Base-by-base conservation (phyloP, 1,140 invertebrate species). In the Drosophila albomicans region DNA sequence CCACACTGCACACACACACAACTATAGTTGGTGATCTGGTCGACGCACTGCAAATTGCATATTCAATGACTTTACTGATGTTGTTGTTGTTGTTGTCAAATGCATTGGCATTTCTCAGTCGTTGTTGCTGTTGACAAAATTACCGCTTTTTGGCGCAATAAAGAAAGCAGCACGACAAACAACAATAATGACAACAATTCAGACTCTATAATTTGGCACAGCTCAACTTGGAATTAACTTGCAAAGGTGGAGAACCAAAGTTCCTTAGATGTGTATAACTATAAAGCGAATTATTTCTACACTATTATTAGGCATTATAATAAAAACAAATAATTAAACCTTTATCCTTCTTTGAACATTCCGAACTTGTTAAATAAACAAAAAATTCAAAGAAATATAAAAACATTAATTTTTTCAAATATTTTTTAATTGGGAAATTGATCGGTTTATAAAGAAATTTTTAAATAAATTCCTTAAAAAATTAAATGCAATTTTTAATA, bases 101-200 rank as follows among this genome's bases (percentile, higher is more conserved):
- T 59, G 57, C 56, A 51, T 30, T 61, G 25, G 56, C 68, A 70
- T 70, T 64, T 56, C 5, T 10, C 7, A 3, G 38, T 32, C 35
- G 28, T 78, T 52, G 38, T 63, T 66, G 54, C 59, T 59, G 74
- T 81, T 81, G 79, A 82, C 69, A 70, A 81, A 78, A 78, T 78
- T 66, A 57, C 68, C n/a, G 79, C 66, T 30, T 45, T 73, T 52
- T 32, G 70, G 63, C 54, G 46, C 51, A 45, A 67, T 28, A 52
- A 72, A 68, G 32, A 41, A 48, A 74, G 38, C 75, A 67, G 59
- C 75, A 45, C 51, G 58, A 35, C 35, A 49, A 80, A 32, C 32
- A 65, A 41, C 4, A 41, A 35, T 32, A 35, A n/a, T 8, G 28
- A 59, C 6, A 13, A 58, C 25, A 43, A 7, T 35, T 43, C 46